Conservation (phyloP, 2,797 vertebrate species). For the Cottoperca gobio region DNA sequence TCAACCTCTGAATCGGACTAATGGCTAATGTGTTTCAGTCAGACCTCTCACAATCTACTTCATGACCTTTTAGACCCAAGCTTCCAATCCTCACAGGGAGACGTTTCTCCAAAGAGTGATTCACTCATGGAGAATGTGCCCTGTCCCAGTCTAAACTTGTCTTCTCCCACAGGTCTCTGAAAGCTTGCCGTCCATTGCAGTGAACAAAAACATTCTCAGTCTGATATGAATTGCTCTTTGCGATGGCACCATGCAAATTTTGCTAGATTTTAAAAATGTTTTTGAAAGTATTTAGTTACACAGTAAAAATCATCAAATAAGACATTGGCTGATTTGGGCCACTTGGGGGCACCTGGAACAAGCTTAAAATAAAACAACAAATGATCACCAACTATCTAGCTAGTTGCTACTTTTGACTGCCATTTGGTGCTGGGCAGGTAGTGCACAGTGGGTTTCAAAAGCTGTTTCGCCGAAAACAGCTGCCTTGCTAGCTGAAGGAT, state of each 20-base stretch:
- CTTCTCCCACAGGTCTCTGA: constrained; percentile 46
- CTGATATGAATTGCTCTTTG: constrained; percentile 8
- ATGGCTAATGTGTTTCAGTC: constrained; percentile 58
- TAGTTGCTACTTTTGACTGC: not conserved
- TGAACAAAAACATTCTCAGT: constrained; percentile 29
- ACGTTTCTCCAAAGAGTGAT: constrained; percentile 59
- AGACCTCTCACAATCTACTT: constrained; percentile 41
- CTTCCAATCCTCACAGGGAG: constrained; percentile 39
- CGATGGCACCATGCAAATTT: not conserved
- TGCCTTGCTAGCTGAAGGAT: not conserved
- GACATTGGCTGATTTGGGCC: too few species aligned
- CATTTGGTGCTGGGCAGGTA: not conserved
- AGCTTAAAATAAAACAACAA: not conserved
- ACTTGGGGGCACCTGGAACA: not conserved
- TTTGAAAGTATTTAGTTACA: not conserved
- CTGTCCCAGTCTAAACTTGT: constrained; percentile 66
- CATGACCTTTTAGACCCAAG: constrained; percentile 56
- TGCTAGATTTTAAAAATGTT: not conserved
- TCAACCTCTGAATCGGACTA: constrained; percentile 58
- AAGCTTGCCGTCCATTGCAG: constrained; percentile 17
- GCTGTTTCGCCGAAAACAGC: not conserved
- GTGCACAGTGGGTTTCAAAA: not conserved
- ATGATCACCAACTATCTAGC: not conserved
- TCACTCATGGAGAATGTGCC: constrained; percentile 66
- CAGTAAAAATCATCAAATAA: not conserved